phyloP scores from a whole-genome alignment of 37 sponge, comb jelly and placozoan species.

The Tethya wilhelma region DNA sequence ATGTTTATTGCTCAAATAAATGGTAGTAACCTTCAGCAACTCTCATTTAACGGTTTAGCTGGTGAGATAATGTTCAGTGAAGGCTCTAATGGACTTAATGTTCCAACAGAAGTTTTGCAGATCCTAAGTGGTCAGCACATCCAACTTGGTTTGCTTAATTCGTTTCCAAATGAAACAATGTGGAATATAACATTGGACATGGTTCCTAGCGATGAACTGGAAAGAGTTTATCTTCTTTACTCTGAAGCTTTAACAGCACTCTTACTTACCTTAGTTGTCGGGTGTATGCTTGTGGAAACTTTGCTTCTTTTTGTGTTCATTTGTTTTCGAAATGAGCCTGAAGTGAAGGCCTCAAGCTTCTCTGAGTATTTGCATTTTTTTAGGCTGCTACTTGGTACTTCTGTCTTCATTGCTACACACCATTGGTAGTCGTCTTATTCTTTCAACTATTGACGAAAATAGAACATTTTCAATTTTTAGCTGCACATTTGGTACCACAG shows the following conservation, averaged over 20 bases:
- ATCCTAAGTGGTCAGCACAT: not conserved
- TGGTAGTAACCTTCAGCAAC: not conserved
- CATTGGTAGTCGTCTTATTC: not conserved
- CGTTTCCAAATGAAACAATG: not conserved
- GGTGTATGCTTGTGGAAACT: not conserved
- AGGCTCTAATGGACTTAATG: not conserved
- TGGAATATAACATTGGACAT: not conserved
- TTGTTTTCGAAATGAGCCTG: not conserved
- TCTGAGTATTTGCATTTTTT: not conserved
- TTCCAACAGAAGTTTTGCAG: not conserved
- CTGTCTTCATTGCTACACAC: not conserved
- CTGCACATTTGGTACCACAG: not conserved
- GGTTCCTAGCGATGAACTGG: not conserved
- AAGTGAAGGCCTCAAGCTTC: not conserved
- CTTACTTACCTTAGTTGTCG: not conserved
- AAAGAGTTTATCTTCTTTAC: not conserved
- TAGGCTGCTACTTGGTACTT: not conserved
- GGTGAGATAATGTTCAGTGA: not conserved
- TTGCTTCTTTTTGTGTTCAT: not conserved
- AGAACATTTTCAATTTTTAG: too few relatives aligned
- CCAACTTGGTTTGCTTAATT: not conserved
- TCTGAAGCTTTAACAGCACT: not conserved
- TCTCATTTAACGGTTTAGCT: not conserved
- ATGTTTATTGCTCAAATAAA: not conserved
- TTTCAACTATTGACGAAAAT: too few relatives aligned